phyloP scores from a whole-genome alignment of 2,113 vertebrate species.

The Heterotilapia buettikoferi region DNA sequence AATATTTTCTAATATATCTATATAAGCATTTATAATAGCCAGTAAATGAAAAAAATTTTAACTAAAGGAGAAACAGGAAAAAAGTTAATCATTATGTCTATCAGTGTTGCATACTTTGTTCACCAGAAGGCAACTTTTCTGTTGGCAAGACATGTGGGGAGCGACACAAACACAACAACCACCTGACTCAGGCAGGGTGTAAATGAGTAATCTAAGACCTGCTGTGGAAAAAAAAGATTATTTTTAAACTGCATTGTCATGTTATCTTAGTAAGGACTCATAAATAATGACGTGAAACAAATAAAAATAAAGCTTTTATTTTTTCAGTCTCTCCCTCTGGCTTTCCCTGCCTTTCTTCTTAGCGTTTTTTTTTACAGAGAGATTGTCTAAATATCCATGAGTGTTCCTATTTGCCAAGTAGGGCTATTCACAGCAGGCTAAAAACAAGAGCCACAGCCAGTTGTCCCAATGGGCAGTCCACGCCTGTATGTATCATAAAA shows the following conservation, averaged over 20 bases:
- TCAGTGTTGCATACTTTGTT: not conserved
- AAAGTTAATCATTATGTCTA: not conserved
- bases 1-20: not conserved
- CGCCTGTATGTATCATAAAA: not conserved
- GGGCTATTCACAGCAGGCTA: not conserved
- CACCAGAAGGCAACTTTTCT: not conserved
- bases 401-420: not conserved
- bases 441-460: not conserved
- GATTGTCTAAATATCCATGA: not conserved
- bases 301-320: not conserved
- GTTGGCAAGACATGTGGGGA: not conserved
- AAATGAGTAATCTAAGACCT: not conserved
- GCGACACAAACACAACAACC: not conserved
- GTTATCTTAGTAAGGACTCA: not conserved
- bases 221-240: not conserved
- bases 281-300: not conserved
- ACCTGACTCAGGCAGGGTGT: not conserved
- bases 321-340: not conserved
- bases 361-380: too few species aligned
- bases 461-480: not conserved
- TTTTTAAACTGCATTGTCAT: not conserved
- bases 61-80: not conserved
- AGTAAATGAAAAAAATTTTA: accelerated
- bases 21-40: not conserved
- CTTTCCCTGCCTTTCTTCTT: not conserved